These are phyloP conservation scores for Conops quadrifasciatus DNA, from an alignment of 2,888 invertebrate species.

Conservation along the genomic window DNA sequence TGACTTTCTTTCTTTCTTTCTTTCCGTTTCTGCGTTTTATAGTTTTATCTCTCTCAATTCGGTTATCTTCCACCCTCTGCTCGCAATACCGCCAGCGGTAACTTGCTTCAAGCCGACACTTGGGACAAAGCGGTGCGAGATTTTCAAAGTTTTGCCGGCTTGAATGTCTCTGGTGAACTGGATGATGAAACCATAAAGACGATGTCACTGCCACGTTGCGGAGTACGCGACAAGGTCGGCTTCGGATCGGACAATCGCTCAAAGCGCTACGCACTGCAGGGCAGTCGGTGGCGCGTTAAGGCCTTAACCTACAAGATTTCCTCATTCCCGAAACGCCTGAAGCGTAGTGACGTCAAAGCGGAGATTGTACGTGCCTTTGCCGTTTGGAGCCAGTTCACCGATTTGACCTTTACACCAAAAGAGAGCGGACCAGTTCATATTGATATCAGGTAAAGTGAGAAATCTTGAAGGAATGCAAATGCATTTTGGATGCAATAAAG, in stretches of 20 bases:
- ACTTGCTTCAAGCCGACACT: conserved; percentile 79
- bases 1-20: too few species aligned
- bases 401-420: conserved; percentile 81
- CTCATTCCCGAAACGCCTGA: conserved; percentile 82
- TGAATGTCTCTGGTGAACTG: conserved; percentile 86
- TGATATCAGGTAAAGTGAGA: conserved; percentile 71
- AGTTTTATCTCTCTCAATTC: conserved; percentile 86
- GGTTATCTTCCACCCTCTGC: conserved; percentile 81
- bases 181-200: conserved; percentile 79
- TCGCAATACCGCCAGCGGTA: conserved; percentile 78
- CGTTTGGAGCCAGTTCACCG: conserved; percentile 88
- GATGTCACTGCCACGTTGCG: conserved; percentile 90
- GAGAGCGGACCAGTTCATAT: conserved; percentile 81
- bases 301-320: conserved; percentile 88
- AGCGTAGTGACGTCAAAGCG: conserved; percentile 75
- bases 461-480: neutral
- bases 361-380: conserved; percentile 85
- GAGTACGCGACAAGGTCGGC: conserved; percentile 84
- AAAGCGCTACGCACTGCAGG: conserved; percentile 92
- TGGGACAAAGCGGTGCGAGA: conserved; percentile 83
- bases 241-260: conserved; percentile 79
- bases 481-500: neutral
- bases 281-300: conserved; percentile 95
- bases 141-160: conserved; percentile 90
- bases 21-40: too few species aligned